Base-by-base conservation (phyloP, 2,888 invertebrate species). In the Xestia c-nigrum region DNA sequence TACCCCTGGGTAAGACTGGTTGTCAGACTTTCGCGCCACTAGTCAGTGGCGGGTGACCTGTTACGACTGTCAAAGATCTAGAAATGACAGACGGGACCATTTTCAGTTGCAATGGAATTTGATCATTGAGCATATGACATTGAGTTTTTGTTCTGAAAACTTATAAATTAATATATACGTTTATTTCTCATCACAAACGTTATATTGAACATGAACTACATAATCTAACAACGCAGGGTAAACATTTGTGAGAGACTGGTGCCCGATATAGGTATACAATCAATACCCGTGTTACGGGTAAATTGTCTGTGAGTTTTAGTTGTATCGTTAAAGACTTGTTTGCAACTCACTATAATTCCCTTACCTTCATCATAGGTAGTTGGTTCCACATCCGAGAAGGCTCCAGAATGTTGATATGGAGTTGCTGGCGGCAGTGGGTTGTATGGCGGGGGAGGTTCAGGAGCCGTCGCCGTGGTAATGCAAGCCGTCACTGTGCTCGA, bases 361-460 rank as follows among this genome's bases (percentile, higher is more conserved):
- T 75, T 78, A 84, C 87, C 85, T 80, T 81, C 85, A 46, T 61
- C 67, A 47, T 76, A 71, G 10, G 38, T 14, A 55, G 55, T 76
- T 74, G 83, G 74, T 70, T 83, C 86, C 12, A 72, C 50, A 67
- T 80, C 63, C 9, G 73, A 61, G 79, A 80, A 72, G 3, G 72
- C 50, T 19, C 77, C 72, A 14, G 85, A 9, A 19, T 19, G 74
- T 7, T 86, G 77, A 47, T 86, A 87, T 24, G 84, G 85, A 3
- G 88, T 80, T 40, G 91, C n/a, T 14, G 50, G 50, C 5, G 55
- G 90, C 81, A 89, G 87, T 55, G 91, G 87, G 74, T 92, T 87
- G 90, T 95, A 95, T 1, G 95, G 93, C 82, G 95, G 95, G 43
- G 94, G 94, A n/a, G 92, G 80, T n/a, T 88, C 93, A 12, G 94